Percentiles rank a stretch among this genome's conserved stretches.
Conservation (phyloP, 2,888 invertebrate genomes). For the Seira musarum region DNA sequence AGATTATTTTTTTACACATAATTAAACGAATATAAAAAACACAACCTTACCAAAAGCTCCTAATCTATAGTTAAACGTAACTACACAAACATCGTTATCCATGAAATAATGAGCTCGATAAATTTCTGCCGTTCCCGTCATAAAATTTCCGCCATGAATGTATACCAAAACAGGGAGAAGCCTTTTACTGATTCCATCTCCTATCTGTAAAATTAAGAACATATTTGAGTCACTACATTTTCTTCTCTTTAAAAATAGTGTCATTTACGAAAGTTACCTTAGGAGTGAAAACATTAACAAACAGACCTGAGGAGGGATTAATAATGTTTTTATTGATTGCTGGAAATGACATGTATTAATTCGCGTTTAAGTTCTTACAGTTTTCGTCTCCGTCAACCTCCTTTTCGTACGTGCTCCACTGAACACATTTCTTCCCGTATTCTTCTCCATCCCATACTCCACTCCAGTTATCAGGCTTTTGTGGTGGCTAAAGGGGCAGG, state of each 20-base stretch:
- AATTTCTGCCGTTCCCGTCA: slow-evolving; percentile 57
- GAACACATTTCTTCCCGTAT: slow-evolving; percentile 64
- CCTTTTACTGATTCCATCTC: slow-evolving; percentile 57
- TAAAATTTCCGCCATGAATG: slow-evolving; percentile 59
- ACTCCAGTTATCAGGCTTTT: slow-evolving; percentile 62
- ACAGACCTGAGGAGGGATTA: too few relatives aligned
- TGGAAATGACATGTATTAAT: neutral
- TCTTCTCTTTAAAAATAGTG: neutral
- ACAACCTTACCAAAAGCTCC: slow-evolving; percentile 48
- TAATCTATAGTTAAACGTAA: slow-evolving; percentile 60
- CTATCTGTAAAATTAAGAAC: slow-evolving; percentile 25
- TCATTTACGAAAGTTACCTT: slow-evolving; percentile 46
- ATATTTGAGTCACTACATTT: too few relatives aligned
- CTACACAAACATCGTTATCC: slow-evolving; percentile 57
- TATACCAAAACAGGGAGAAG: slow-evolving; percentile 60
- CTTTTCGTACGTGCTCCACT: slow-evolving; percentile 63
- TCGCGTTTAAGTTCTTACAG: too few relatives aligned
- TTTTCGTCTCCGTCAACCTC: slow-evolving; percentile 62
- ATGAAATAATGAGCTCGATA: slow-evolving; percentile 61
- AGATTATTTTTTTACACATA: neutral
- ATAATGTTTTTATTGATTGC: neutral
- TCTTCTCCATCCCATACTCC: slow-evolving; percentile 61
- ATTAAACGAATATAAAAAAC: neutral
- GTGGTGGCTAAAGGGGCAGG: slow-evolving; percentile 59
- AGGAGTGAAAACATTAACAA: slow-evolving; percentile 63